phyloP scores from a whole-genome alignment of 2,113 vertebrate species.

The Camelus bactrianus region DNA sequence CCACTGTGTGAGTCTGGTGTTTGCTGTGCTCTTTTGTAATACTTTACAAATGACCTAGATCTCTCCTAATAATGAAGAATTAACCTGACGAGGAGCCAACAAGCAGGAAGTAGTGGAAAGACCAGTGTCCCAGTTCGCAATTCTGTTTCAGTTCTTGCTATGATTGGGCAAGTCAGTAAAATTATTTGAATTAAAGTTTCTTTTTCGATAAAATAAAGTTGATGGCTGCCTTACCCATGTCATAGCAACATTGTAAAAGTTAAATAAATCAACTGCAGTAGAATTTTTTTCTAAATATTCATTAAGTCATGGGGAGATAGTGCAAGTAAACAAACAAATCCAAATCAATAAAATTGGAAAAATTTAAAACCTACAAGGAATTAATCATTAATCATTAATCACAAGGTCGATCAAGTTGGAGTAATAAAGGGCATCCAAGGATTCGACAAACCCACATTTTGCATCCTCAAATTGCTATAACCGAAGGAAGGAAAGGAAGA shows the following conservation, averaged over 20 bases:
- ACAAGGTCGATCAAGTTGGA: neutral
- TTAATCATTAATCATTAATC: neutral
- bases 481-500: neutral
- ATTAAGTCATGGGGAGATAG: neutral
- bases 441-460: neutral
- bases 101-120: neutral
- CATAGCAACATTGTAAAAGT: neutral
- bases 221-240: neutral
- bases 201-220: neutral
- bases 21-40: neutral
- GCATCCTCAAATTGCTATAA: neutral
- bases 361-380: neutral
- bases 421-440: neutral
- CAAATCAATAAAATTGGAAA: neutral
- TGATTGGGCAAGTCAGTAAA: neutral
- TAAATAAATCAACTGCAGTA: neutral
- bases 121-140: neutral
- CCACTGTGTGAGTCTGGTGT: neutral
- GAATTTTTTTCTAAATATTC: neutral
- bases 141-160: neutral
- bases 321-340: neutral
- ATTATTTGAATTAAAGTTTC: neutral
- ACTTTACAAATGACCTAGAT: neutral
- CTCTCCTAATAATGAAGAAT: neutral
- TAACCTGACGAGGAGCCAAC: neutral